These are phyloP conservation scores for Malthinus flaveolus DNA, from an alignment of 2,888 invertebrate genomes.

Conservation along the genomic window DNA sequence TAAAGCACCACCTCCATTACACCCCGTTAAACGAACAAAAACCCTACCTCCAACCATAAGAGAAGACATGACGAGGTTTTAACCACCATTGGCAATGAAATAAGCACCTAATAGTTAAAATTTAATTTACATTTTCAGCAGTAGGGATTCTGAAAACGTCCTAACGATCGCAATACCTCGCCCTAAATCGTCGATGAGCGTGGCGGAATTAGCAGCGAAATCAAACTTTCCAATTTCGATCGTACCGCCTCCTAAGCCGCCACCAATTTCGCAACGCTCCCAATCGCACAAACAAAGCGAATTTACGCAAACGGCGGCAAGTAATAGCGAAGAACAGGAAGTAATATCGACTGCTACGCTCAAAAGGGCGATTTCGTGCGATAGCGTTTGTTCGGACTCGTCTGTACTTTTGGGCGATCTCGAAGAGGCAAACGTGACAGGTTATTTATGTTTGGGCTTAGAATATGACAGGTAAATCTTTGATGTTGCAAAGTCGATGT, in stretches of 20 bases:
- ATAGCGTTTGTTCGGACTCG: slow-evolving; percentile 79
- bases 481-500: neutral
- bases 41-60: slow-evolving; percentile 28
- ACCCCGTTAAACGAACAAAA: slow-evolving; percentile 56
- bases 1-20: slow-evolving; percentile 68
- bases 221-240: slow-evolving; percentile 47
- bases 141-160: slow-evolving; percentile 37
- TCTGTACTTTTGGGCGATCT: slow-evolving; percentile 72
- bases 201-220: slow-evolving; percentile 47
- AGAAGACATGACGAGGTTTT: slow-evolving; percentile 13
- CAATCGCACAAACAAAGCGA: slow-evolving; percentile 7
- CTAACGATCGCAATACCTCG: slow-evolving; percentile 51
- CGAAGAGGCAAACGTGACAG: slow-evolving; percentile 71
- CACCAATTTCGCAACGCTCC: slow-evolving; percentile 12
- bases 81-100: neutral
- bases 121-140: slow-evolving; percentile 15
- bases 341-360: slow-evolving; percentile 51
- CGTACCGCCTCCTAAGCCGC: slow-evolving; percentile 45
- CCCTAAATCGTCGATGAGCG: slow-evolving; percentile 51
- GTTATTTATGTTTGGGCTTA: slow-evolving; percentile 75
- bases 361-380: slow-evolving; percentile 74
- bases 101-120: neutral
- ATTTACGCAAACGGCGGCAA: slow-evolving; percentile 13
- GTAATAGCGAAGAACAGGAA: slow-evolving; percentile 38
- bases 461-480: slow-evolving; percentile 74